Conservation (phyloP, 2,888 invertebrate genomes). For the Chymomyza caudatula region DNA sequence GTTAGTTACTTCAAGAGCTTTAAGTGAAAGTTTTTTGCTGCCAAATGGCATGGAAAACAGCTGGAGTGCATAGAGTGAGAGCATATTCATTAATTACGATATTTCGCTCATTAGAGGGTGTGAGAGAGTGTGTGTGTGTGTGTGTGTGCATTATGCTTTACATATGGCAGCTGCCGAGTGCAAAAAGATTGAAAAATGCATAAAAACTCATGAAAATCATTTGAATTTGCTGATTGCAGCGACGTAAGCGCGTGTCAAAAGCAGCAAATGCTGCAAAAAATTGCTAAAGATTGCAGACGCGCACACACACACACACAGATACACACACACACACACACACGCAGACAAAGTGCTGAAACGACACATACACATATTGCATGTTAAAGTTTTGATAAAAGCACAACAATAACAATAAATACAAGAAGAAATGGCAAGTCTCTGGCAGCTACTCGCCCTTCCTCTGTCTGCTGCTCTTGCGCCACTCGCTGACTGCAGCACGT, state of each 20-base stretch:
- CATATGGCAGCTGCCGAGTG: neutral
- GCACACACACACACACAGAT: neutral
- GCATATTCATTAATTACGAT: slow-evolving; percentile 55
- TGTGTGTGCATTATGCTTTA: neutral
- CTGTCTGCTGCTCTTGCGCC: neutral
- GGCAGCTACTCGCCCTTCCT: neutral
- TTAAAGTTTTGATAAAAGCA: slow-evolving; percentile 36
- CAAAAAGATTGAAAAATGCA: neutral
- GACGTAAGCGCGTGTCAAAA: neutral
- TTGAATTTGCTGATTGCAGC: slow-evolving; percentile 5
- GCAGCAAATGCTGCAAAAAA: slow-evolving; percentile 5
- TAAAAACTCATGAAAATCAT: slow-evolving; percentile 6
- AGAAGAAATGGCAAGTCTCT: neutral
- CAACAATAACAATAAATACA: slow-evolving; percentile 12
- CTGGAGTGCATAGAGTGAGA: slow-evolving; percentile 34
- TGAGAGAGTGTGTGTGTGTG: neutral
- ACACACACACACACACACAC: neutral
- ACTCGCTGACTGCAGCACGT: neutral
- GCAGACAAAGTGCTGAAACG: neutral
- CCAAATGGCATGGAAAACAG: slow-evolving; percentile 71
- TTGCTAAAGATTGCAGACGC: slow-evolving; percentile 3
- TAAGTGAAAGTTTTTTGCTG: slow-evolving; percentile 63
- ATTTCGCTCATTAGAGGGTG: slow-evolving; percentile 63
- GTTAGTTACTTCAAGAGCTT: slow-evolving; percentile 13
- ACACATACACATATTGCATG: neutral